phyloP scores from a whole-genome alignment of 2,113 vertebrate genomes.

The Megaleporinus macrocephalus region DNA sequence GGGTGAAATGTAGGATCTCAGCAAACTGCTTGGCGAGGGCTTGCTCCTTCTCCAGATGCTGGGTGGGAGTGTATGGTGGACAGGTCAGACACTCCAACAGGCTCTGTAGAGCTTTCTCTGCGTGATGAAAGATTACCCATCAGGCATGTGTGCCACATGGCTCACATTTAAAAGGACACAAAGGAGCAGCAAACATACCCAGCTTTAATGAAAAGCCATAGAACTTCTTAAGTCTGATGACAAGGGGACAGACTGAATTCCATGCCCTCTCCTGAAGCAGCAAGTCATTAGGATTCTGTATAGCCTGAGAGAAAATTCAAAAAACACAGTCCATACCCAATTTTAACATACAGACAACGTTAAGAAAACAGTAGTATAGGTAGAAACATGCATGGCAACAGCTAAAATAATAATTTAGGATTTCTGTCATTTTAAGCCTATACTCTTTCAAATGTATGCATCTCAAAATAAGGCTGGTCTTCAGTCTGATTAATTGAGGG shows the following conservation, averaged over 20 bases:
- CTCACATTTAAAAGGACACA: not conserved
- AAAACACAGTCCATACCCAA: not conserved
- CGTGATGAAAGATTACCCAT: not conserved
- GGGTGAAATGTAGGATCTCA: slow-evolving; percentile 97
- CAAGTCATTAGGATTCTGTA: slow-evolving; percentile 94
- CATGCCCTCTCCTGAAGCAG: slow-evolving; percentile 93
- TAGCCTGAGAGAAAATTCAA: slow-evolving; percentile 79
- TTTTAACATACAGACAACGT: not conserved
- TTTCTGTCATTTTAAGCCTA: no score
- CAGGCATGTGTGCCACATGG: not conserved
- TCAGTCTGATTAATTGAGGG: no score
- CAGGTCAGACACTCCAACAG: slow-evolving; percentile 91
- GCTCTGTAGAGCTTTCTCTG: slow-evolving; percentile 93
- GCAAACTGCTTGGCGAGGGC: slow-evolving; percentile 98
- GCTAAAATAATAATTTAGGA: no score
- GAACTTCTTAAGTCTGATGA: slow-evolving; percentile 94
- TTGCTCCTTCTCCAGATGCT: slow-evolving; percentile 96
- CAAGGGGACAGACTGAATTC: slow-evolving; percentile 95
- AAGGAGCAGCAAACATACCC: slow-evolving; percentile 71
- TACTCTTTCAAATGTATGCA: no score
- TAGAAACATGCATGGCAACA: no score
- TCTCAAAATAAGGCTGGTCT: no score
- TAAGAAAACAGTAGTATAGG: not conserved
- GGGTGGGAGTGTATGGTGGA: slow-evolving; percentile 91
- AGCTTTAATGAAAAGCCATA: slow-evolving; percentile 95